A percentile compares a stretch with the other conserved stretches of the same genome.
These are phyloP conservation scores for Nymphalis c-album DNA, from an alignment of 2,888 invertebrate species.

Conservation along the genomic window DNA sequence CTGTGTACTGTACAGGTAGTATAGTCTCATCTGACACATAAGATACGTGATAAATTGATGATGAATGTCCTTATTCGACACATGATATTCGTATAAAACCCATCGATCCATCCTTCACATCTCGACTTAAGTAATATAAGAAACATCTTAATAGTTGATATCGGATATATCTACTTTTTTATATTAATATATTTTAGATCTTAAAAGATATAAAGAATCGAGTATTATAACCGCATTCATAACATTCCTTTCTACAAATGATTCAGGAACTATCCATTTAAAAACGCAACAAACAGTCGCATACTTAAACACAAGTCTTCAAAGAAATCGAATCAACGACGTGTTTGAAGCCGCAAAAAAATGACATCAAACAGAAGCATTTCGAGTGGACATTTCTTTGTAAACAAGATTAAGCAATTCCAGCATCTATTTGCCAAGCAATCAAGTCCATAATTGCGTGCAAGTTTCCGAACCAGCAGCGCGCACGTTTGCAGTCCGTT, in stretches of 20 bases:
- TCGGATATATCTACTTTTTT: too few species aligned
- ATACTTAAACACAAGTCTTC: background rate
- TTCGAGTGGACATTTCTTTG: constrained; percentile 7
- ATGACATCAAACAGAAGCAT: background rate
- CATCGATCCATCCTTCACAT: too few species aligned
- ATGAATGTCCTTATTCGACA: too few species aligned
- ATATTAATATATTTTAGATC: too few species aligned
- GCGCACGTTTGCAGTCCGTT: constrained; percentile 34
- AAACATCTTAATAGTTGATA: too few species aligned
- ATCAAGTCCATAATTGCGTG: constrained; percentile 28
- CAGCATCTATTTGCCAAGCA: constrained; percentile 12
- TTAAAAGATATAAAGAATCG: too few species aligned
- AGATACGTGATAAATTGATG: too few species aligned
- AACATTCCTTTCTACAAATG: background rate
- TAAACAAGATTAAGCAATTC: constrained; percentile 11
- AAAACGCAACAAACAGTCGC: background rate
- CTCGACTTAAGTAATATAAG: too few species aligned
- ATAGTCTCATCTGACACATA: too few species aligned
- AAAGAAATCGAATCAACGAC: background rate
- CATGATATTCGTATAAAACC: too few species aligned
- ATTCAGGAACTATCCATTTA: background rate
- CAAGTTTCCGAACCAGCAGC: constrained; percentile 28
- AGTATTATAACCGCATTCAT: too few species aligned
- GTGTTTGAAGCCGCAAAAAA: background rate
- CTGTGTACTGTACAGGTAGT: too few species aligned